Conservation (phyloP, 2,888 invertebrate genomes). For the Notocelia uddmanniana region DNA sequence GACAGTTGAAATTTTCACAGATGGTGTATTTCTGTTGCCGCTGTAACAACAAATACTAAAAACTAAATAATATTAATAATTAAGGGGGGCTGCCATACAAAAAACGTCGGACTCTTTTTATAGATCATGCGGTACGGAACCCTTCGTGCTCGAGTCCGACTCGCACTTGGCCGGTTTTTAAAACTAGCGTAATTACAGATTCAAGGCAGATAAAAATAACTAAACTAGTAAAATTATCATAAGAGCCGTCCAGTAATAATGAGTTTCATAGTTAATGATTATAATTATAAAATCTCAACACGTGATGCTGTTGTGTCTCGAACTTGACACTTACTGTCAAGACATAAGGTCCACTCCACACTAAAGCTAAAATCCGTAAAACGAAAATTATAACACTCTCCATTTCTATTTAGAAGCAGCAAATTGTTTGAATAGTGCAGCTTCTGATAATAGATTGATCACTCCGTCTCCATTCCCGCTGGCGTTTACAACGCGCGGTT, state of each 20-base stretch:
- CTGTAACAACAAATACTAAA: too few relatives aligned
- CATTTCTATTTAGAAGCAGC: slow-evolving; percentile 34
- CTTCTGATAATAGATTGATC: not conserved
- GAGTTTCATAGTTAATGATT: slow-evolving; percentile 10
- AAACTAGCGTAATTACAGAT: not conserved
- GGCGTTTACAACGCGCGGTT: slow-evolving; percentile 20
- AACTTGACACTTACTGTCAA: slow-evolving; percentile 7
- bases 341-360: slow-evolving; percentile 1
- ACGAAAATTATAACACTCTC: slow-evolving; percentile 26
- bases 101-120: too few relatives aligned
- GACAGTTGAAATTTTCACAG: too few relatives aligned
- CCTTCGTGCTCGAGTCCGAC: too few relatives aligned
- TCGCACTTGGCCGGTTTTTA: not conserved
- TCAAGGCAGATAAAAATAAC: not conserved
- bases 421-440: slow-evolving; percentile 2
- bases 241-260: not conserved
- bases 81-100: too few relatives aligned
- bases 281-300: slow-evolving; percentile 15
- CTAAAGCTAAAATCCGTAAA: not conserved
- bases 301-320: not conserved
- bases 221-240: slow-evolving; percentile 2
- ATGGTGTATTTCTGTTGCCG: too few relatives aligned
- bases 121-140: too few relatives aligned
- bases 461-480: not conserved
- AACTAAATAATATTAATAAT: too few relatives aligned